Evolutionary conservation across 2,113 vertebrate species (phyloP).

Genomic region (Coreoperca whiteheadi): DNA sequence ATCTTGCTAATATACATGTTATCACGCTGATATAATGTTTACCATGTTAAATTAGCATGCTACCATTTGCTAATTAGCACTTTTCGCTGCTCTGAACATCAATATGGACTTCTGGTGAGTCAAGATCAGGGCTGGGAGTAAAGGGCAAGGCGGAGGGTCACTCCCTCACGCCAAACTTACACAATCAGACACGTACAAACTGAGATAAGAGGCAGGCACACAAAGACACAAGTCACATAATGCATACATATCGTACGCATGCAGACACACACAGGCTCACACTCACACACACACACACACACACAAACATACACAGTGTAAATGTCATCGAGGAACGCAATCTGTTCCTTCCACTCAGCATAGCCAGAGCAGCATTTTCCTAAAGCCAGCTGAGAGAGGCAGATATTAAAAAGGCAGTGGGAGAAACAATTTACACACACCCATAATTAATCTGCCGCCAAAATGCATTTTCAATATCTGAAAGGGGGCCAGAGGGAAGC

Average conservation of each 20-base stretch:
- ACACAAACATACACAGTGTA: constrained; percentile 11
- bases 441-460: constrained; percentile 54
- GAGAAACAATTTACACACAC: constrained; percentile 57
- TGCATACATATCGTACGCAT: neutral
- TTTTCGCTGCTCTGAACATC: neutral
- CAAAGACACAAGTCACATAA: constrained; percentile 1
- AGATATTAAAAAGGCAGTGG: constrained; percentile 37
- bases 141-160: too few species aligned
- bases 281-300: neutral
- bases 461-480: constrained; percentile 58
- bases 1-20: neutral
- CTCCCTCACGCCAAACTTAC: too few species aligned
- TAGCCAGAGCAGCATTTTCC: constrained; percentile 42
- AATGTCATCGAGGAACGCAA: constrained; percentile 71
- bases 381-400: constrained; percentile 46
- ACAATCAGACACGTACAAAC: too few species aligned
- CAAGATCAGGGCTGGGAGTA: too few species aligned
- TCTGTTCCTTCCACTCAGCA: constrained; percentile 55
- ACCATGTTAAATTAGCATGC: too few species aligned
- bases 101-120: neutral
- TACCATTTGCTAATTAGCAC: too few species aligned
- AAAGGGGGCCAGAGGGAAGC: neutral
- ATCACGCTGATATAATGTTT: neutral
- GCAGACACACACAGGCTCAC: neutral
- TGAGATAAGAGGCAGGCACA: neutral